A percentile compares a stretch with the other conserved stretches of the same genome.
Evolutionary conservation across 2,113 vertebrate genomes (phyloP).

Genomic region (Xerus inauris): DNA sequence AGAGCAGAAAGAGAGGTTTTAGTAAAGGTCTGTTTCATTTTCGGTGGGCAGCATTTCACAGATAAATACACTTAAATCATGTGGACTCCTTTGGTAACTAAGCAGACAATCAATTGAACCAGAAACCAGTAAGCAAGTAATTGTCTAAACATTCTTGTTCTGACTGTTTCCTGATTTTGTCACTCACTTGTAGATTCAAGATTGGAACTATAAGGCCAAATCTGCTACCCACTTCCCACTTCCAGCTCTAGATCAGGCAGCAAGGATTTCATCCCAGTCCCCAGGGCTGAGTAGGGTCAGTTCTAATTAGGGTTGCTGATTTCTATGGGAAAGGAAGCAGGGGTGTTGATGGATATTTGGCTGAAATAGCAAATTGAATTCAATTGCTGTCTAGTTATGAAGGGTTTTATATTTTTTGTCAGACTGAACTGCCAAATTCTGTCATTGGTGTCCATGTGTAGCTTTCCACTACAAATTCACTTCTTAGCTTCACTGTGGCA

Average conservation of each 20-base stretch:
- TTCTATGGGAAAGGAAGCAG: conserved; percentile 90
- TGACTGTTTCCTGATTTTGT: conserved; percentile 36
- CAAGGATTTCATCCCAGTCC: not conserved
- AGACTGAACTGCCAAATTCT: conserved; percentile 93
- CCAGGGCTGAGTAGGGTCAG: not conserved
- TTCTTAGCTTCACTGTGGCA: conserved; percentile 91
- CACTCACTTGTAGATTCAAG: not conserved
- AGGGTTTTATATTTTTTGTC: conserved; percentile 92
- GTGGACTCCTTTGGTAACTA: not conserved
- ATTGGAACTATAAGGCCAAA: not conserved
- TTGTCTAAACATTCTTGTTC: conserved; percentile 26
- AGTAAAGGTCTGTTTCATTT: not conserved
- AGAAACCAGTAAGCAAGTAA: conserved; percentile 39
- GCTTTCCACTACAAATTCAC: conserved; percentile 90
- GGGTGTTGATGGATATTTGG: conserved; percentile 92
- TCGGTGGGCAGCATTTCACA: not conserved
- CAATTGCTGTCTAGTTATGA: conserved; percentile 94
- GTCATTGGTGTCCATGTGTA: conserved; percentile 92
- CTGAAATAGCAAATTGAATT: conserved; percentile 92
- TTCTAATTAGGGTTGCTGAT: not conserved
- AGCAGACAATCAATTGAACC: conserved; percentile 22
- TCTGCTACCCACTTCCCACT: not conserved
- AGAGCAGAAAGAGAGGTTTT: not conserved
- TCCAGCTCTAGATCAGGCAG: not conserved
- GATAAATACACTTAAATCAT: conserved; percentile 47